Percentiles rank a stretch among this genome's conserved stretches.
Conservation (phyloP, 2,113 vertebrate species). For the Heloderma charlesbogerti region DNA sequence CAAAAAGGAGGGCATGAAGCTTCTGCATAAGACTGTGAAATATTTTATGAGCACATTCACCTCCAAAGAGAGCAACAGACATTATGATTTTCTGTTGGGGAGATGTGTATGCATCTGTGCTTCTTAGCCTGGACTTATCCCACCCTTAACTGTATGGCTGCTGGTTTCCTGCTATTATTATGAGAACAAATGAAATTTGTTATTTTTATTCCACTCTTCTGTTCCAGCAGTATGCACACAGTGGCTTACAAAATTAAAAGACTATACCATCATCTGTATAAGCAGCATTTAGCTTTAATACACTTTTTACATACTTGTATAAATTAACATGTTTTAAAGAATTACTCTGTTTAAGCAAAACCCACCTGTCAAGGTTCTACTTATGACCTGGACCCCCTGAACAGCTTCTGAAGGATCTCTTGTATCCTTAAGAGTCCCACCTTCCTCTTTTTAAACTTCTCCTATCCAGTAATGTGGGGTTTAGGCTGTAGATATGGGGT, state of each 20-base stretch:
- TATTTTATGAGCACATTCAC: background rate
- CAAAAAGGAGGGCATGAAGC: background rate
- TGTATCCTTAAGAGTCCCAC: no score
- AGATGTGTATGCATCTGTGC: background rate
- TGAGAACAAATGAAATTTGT: background rate
- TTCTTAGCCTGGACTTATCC: background rate
- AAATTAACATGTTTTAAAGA: background rate
- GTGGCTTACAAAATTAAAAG: background rate
- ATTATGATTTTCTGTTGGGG: background rate
- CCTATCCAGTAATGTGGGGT: no score
- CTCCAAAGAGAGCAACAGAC: background rate
- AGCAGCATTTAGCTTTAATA: background rate
- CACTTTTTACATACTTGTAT: background rate
- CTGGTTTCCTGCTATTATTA: background rate
- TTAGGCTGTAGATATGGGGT: no score
- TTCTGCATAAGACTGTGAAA: background rate
- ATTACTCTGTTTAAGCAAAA: background rate
- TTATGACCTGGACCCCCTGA: no score
- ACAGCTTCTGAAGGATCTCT: no score
- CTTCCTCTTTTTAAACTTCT: no score
- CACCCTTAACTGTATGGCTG: background rate
- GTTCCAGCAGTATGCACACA: background rate
- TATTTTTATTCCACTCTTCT: background rate
- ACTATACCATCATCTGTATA: background rate
- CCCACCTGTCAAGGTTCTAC: no score